These are phyloP conservation scores for Catharus bicknelli DNA, from an alignment of 2,113 vertebrate genomes.

Conservation along the genomic window DNA sequence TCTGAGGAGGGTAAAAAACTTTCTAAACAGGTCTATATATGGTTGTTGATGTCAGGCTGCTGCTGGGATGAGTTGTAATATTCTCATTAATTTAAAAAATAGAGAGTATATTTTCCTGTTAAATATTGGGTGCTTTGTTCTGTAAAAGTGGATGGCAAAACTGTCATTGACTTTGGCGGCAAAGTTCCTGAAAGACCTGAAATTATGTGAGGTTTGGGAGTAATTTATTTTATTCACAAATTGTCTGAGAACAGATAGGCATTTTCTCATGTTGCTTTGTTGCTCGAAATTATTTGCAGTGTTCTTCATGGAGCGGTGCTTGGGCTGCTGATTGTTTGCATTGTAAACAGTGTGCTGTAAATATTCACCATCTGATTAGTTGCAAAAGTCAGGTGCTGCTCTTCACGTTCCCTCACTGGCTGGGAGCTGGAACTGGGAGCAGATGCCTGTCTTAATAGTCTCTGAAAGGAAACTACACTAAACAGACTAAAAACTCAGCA, in stretches of 20 bases:
- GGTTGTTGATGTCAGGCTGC: background rate
- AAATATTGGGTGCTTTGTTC: background rate
- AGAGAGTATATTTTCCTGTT: background rate
- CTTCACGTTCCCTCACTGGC: constrained; percentile 28
- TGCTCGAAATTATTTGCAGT: constrained; percentile 53
- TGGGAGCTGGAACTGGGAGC: constrained; percentile 37
- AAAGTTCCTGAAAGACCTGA: constrained; percentile 50
- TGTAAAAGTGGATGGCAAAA: constrained; percentile 30
- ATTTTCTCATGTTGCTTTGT: constrained; percentile 55
- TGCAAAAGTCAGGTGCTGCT: constrained; percentile 34
- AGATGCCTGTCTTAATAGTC: constrained; percentile 46
- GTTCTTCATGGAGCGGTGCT: constrained; percentile 55
- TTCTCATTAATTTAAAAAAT: background rate
- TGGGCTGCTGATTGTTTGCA: constrained; percentile 58
- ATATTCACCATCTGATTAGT: constrained; percentile 57
- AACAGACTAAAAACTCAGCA: background rate
- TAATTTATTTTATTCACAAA: constrained; percentile 54
- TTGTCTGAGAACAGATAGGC: constrained; percentile 49
- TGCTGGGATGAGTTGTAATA: background rate
- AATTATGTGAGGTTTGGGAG: constrained; percentile 50
- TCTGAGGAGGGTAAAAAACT: background rate
- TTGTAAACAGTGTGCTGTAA: constrained; percentile 61
- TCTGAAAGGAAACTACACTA: constrained; percentile 25
- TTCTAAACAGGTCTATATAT: background rate
- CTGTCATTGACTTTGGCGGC: constrained; percentile 38